Percentiles rank a stretch among this genome's conserved stretches.
These are phyloP conservation scores for Australoheros scitulus DNA, from an alignment of 2,113 vertebrate genomes.

Conservation along the genomic window DNA sequence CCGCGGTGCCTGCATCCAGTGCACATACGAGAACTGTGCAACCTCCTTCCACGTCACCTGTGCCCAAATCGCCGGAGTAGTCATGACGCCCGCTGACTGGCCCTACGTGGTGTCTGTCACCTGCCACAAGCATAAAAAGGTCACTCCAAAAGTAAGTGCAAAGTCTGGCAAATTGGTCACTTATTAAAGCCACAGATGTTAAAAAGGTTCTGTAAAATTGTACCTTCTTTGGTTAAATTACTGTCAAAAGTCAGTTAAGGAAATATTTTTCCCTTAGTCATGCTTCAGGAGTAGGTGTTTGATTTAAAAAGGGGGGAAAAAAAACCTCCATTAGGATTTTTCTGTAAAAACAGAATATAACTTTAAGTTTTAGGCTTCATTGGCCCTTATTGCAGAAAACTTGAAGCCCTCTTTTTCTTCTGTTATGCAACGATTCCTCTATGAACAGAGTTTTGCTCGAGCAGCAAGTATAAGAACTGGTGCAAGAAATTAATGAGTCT, in stretches of 20 bases:
- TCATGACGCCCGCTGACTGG: constrained; percentile 95
- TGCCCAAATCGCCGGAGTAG: constrained; percentile 88
- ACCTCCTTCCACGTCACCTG: constrained; percentile 98
- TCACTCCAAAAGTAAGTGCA: constrained; percentile 73
- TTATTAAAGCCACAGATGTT: not conserved
- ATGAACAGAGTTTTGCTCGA: too few species aligned
- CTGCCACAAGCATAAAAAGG: constrained; percentile 89
- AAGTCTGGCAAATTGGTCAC: too few species aligned
- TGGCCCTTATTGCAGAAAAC: not conserved
- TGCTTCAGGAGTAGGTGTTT: not conserved
- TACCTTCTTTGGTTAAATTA: not conserved
- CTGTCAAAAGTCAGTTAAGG: not conserved
- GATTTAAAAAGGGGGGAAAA: not conserved
- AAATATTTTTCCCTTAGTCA: not conserved
- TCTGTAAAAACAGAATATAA: not conserved
- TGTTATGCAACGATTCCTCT: too few species aligned
- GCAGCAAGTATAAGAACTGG: too few species aligned
- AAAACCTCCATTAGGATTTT: not conserved
- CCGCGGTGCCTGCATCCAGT: constrained; percentile 92
- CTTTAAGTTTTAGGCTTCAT: not conserved
- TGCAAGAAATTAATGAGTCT: too few species aligned
- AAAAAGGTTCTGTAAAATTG: not conserved
- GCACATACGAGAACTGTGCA: constrained; percentile 90
- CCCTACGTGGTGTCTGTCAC: constrained; percentile 94
- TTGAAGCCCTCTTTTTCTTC: too few species aligned